A percentile compares a stretch with the other conserved stretches of the same genome.
These are phyloP conservation scores for Hirundichthys speculiger DNA, from an alignment of 2,113 vertebrate species.

Conservation along the genomic window DNA sequence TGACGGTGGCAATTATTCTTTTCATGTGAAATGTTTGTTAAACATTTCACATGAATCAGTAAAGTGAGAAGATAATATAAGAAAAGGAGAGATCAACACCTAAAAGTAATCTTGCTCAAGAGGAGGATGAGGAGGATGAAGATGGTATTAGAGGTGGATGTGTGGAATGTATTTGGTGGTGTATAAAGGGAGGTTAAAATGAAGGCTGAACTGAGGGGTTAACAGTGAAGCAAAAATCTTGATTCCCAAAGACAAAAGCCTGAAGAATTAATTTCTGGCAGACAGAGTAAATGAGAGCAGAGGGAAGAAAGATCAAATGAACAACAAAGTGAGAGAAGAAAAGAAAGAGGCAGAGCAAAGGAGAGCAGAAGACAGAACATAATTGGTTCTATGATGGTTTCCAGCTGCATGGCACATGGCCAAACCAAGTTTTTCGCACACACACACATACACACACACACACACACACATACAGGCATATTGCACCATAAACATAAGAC, in stretches of 20 bases:
- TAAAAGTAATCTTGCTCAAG: constrained; percentile 2
- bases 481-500: constrained; percentile 51
- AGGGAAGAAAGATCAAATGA: constrained; percentile 56
- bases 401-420: constrained; percentile 91
- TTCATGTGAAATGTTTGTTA: constrained; percentile 13
- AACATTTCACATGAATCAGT: constrained; percentile 38
- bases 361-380: constrained; percentile 90
- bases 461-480: constrained; percentile 9
- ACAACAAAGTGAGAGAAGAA: constrained; percentile 33
- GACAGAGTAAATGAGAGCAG: constrained; percentile 55
- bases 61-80: constrained; percentile 5
- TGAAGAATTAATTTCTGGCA: constrained; percentile 67
- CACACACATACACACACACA: constrained; percentile 10
- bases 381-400: constrained; percentile 98
- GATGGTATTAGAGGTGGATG: not conserved
- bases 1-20: constrained; percentile 15
- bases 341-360: constrained; percentile 49
- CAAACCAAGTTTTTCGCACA: constrained; percentile 85
- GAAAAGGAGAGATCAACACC: constrained; percentile 11
- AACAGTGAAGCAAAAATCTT: constrained; percentile 21
- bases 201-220: constrained; percentile 30
- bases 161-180: not conserved
- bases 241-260: constrained; percentile 40
- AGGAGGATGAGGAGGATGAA: constrained; percentile 24
- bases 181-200: constrained; percentile 6